These are phyloP conservation scores for Hypomecis punctinalis DNA, from an alignment of 2,888 invertebrate genomes.

Conservation along the genomic window DNA sequence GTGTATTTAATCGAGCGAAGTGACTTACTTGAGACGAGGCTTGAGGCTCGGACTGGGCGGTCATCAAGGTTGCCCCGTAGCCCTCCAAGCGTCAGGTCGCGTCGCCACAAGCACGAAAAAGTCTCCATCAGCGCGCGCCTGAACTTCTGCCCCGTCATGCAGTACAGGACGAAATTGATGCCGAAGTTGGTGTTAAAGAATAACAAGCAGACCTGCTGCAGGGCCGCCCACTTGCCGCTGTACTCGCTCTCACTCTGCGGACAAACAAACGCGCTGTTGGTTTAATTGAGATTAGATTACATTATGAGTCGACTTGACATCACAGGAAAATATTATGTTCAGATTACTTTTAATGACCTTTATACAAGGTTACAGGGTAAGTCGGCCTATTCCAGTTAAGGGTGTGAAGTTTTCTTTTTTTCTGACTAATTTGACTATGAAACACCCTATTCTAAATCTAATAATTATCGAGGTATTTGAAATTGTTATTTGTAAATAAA, in stretches of 20 bases:
- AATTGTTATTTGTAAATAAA: too few relatives aligned
- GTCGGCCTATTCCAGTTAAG: too few relatives aligned
- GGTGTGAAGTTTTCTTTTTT: too few relatives aligned
- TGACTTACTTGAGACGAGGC: slow-evolving; percentile 59
- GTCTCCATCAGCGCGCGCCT: slow-evolving; percentile 82
- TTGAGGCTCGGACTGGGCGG: slow-evolving; percentile 51
- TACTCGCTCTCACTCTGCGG: slow-evolving; percentile 55
- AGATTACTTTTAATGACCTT: not conserved
- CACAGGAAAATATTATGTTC: not conserved
- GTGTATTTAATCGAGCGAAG: not conserved
- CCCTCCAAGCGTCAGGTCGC: slow-evolving; percentile 26
- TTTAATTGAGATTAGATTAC: not conserved
- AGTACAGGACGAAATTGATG: slow-evolving; percentile 93
- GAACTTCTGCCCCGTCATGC: slow-evolving; percentile 92
- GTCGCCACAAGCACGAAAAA: slow-evolving; percentile 53
- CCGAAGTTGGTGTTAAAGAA: slow-evolving; percentile 93
- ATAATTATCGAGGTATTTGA: too few relatives aligned
- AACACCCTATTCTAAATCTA: too few relatives aligned
- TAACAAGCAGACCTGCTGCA: slow-evolving; percentile 88
- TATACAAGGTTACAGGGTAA: too few relatives aligned
- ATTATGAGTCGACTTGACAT: too few relatives aligned
- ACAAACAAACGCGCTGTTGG: slow-evolving; percentile 24
- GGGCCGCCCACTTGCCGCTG: slow-evolving; percentile 77
- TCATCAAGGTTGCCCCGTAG: slow-evolving; percentile 35
- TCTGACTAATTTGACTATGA: too few relatives aligned